A percentile compares a stretch with the other conserved stretches of the same genome.
Conservation (phyloP, 2,797 vertebrate species). For the Neoniphon sammara region DNA sequence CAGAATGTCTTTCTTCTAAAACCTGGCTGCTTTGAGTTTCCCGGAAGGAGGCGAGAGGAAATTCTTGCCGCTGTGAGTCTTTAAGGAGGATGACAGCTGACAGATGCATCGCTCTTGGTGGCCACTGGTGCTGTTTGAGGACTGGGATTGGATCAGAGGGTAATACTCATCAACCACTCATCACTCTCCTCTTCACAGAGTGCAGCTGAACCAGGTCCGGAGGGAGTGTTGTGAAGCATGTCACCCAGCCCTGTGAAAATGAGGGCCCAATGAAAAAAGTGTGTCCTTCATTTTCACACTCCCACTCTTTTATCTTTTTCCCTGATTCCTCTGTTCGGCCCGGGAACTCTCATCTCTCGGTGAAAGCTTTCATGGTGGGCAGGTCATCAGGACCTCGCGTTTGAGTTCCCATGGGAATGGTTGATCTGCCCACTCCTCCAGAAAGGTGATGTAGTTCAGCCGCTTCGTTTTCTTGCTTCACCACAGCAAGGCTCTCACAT, state of each 20-base stretch:
- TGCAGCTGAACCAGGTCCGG: conserved; percentile 59
- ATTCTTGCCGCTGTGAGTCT: conserved; percentile 40
- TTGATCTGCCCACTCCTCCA: conserved; percentile 62
- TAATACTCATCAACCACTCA: conserved; percentile 62
- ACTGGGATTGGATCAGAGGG: conserved; percentile 50
- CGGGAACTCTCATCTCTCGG: conserved; percentile 43
- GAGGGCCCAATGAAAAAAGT: conserved; percentile 38
- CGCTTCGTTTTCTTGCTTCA: conserved; percentile 63
- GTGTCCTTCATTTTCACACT: conserved; percentile 51
- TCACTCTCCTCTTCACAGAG: conserved; percentile 53
- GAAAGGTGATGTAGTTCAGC: conserved; percentile 71
- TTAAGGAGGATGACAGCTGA: conserved; percentile 74
- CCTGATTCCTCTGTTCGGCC: conserved; percentile 38
- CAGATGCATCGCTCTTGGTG: conserved; percentile 70
- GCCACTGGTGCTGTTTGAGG: conserved; percentile 61
- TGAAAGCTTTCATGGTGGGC: conserved; percentile 56
- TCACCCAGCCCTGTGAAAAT: conserved; percentile 46
- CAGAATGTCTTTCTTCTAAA: conserved; percentile 69
- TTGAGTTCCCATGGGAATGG: conserved; percentile 75
- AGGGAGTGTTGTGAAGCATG: conserved; percentile 26
- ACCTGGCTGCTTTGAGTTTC: conserved; percentile 60
- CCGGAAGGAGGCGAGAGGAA: conserved; percentile 69
- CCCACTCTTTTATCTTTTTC: conserved; percentile 43
- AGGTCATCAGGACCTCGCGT: conserved; percentile 45
- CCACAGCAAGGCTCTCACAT: conserved; percentile 56